Percentiles rank a stretch among this genome's conserved stretches.
Conservation (phyloP, 2,113 vertebrate species). For the Caranx ignobilis region DNA sequence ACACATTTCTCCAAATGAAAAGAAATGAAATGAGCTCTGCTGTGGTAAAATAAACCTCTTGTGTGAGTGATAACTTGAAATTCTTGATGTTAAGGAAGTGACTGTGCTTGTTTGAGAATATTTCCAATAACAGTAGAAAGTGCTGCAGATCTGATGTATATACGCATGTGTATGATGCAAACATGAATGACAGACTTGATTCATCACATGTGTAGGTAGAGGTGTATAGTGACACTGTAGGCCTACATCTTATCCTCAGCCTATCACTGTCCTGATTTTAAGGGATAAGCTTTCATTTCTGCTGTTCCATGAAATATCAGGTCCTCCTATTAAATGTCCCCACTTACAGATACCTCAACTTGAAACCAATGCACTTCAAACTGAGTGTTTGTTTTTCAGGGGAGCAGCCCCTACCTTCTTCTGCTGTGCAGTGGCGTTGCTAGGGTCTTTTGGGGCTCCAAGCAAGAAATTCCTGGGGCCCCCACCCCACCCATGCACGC, state of each 20-base stretch:
- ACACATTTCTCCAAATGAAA: neutral
- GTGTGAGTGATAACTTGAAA: neutral
- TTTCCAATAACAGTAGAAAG: neutral
- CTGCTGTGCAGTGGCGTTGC: too few relatives aligned
- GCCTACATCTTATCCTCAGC: neutral
- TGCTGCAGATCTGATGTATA: neutral
- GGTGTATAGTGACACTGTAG: neutral
- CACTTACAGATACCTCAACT: neutral
- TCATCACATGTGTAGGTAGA: neutral
- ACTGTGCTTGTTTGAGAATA: conserved; percentile 21
- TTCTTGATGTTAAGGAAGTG: conserved; percentile 10
- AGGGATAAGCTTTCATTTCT: neutral
- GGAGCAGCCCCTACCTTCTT: neutral
- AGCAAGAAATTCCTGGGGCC: too few relatives aligned
- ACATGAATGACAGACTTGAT: neutral
- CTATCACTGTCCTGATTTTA: neutral
- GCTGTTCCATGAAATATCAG: neutral
- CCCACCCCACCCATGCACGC: too few relatives aligned
- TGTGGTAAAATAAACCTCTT: conserved; percentile 9
- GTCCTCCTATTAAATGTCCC: neutral
- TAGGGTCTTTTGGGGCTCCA: too few relatives aligned
- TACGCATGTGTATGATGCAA: conserved; percentile 1
- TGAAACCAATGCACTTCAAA: conserved; percentile 5
- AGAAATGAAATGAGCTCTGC: neutral
- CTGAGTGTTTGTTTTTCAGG: neutral